These are phyloP conservation scores for Struthidea cinerea DNA, from an alignment of 2,113 vertebrate genomes.

Conservation along the genomic window DNA sequence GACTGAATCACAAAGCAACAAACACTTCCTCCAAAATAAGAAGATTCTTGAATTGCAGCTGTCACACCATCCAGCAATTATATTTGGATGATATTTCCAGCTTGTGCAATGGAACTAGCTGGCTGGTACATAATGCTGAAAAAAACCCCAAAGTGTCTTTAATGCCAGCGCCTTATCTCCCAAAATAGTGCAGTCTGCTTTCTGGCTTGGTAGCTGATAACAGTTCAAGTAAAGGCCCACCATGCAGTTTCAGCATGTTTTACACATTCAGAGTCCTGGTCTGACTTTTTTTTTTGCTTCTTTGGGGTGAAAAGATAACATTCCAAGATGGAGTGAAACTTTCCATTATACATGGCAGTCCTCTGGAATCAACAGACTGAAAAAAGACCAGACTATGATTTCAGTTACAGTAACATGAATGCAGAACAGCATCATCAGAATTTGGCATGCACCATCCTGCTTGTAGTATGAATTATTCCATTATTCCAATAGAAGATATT, in stretches of 20 bases:
- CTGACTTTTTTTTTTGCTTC: neutral
- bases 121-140: neutral
- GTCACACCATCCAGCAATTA: conserved; percentile 17
- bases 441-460: neutral
- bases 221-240: neutral
- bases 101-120: neutral
- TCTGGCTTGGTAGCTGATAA: neutral
- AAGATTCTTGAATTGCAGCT: conserved; percentile 22
- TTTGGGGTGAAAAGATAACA: neutral
- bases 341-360: neutral
- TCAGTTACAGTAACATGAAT: neutral
- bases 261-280: neutral
- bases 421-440: neutral
- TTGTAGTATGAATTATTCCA: neutral
- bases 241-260: neutral
- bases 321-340: neutral
- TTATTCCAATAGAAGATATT: neutral
- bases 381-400: neutral
- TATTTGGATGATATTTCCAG: neutral
- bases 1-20: conserved; percentile 27
- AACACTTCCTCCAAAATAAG: conserved; percentile 10
- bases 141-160: neutral
- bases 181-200: neutral
- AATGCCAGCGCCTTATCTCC: neutral
- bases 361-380: neutral